Percentiles rank a stretch among this genome's conserved stretches.
Conservation (phyloP, 2,797 vertebrate genomes). For the Gambusia yucatana region DNA sequence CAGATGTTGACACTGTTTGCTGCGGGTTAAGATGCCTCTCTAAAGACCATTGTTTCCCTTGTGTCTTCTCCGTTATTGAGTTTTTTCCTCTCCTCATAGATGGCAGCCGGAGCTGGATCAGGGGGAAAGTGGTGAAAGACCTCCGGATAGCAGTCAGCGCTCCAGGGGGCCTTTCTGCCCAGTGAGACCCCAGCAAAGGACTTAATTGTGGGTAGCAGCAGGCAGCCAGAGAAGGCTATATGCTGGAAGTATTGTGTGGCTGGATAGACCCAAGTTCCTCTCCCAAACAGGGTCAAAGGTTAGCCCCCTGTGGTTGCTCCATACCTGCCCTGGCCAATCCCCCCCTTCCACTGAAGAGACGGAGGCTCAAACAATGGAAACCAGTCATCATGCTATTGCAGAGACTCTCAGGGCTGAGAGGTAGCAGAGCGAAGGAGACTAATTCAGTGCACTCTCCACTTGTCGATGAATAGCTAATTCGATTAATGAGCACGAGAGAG, state of each 20-base stretch:
- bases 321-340: constrained; percentile 82
- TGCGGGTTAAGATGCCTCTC: constrained; percentile 90
- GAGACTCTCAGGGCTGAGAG: constrained; percentile 71
- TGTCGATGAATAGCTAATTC: constrained; percentile 72
- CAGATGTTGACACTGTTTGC: constrained; percentile 95
- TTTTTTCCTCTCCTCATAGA: constrained; percentile 71
- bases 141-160: constrained; percentile 87
- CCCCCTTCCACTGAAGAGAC: constrained; percentile 42
- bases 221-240: constrained; percentile 85
- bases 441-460: constrained; percentile 68
- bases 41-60: constrained; percentile 93
- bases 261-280: constrained; percentile 73
- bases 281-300: constrained; percentile 86
- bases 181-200: constrained; percentile 80
- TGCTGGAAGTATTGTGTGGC: constrained; percentile 88
- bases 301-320: constrained; percentile 76
- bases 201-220: constrained; percentile 92
- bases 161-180: constrained; percentile 85
- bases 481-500: constrained; percentile 63
- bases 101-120: constrained; percentile 58
- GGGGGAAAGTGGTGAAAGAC: constrained; percentile 84
- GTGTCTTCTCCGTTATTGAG: constrained; percentile 91
- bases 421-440: constrained; percentile 70
- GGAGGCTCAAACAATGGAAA: constrained; percentile 55
- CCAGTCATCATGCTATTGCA: constrained; percentile 65